phyloP scores from a whole-genome alignment of 2,113 vertebrate genomes.

The Callorhinus ursinus region DNA sequence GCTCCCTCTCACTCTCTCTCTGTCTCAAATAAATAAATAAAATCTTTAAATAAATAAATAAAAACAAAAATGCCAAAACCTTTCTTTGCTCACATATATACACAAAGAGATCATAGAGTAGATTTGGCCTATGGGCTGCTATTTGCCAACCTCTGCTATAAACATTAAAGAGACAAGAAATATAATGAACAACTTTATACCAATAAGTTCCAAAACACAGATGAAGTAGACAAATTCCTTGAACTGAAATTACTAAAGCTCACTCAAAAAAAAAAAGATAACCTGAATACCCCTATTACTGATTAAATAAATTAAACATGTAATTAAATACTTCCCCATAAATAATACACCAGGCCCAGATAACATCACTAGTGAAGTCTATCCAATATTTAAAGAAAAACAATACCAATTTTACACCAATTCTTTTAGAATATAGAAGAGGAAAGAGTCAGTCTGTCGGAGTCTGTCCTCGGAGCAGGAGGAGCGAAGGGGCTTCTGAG shows the following conservation, averaged over 20 bases:
- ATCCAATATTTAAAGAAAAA: not conserved
- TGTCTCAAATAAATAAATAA: too few species aligned
- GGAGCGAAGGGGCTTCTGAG: not conserved
- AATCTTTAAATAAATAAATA: too few species aligned
- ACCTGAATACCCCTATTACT: not conserved
- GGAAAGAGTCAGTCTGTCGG: slow-evolving; percentile 67
- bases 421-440: not conserved
- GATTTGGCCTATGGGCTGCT: not conserved
- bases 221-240: not conserved
- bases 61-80: too few species aligned
- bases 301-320: not conserved
- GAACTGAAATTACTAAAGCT: not conserved
- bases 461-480: slow-evolving; percentile 62
- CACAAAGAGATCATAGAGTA: not conserved
- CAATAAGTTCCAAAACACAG: not conserved
- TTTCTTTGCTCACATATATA: not conserved
- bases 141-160: not conserved
- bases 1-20: too few species aligned
- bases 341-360: not conserved
- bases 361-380: not conserved
- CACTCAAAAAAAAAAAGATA: not conserved
- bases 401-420: not conserved
- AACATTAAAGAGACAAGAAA: not conserved
- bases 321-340: not conserved
- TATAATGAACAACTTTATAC: not conserved